Evolutionary conservation across 2,113 vertebrate species (phyloP), one percentile per base, ranked within the genome.

Genomic region (Climacteris rufus): DNA sequence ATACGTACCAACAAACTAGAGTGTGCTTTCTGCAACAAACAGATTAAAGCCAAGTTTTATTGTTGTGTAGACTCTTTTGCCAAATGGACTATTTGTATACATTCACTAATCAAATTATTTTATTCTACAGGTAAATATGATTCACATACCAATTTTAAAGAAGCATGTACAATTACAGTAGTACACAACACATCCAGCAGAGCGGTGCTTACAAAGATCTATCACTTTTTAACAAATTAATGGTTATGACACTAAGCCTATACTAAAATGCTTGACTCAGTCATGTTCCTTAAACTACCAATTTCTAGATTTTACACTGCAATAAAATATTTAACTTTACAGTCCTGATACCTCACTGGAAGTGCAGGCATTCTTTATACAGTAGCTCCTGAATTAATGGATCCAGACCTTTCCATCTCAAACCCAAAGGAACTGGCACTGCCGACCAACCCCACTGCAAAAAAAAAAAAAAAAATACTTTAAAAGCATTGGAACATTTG

Each of bases 51-150:
- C 83, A 50, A 63, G 37, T 53, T 89, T 79, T 37, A 44, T 9
- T 82, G 31, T 30, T 71, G 25, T 10, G 72, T 11, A 50, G 37
- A 37, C 40, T 65, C 4, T 40, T 96, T 47, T 91, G 69, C 69
- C 81, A 91, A 92, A 71, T 18, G 8, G 47, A 68, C 60, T 82
- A 35, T 81, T 87, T 65, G 49, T 57, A 56, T 37, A 53, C 12
- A 11, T 76, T 79, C 37, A 40, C 31, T 87, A 57, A 79, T 47
- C 1, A 0, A 78, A 87, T 71, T 37, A 13, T 59, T 87, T 91
- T 87, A 93, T 94, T 85, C 65, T 61, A 42, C 45, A 39, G 39
- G 77, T 90, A 90, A 87, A 87, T 72, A 72, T 61, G 81, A 95
- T 94, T 93, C 78, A 91, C 57, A 39, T 22, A 44, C 27, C 88